Evolutionary conservation across 1,140 invertebrate species (phyloP), one percentile per base, ranked within the genome.

Genomic region (Drosophila pachea): DNA sequence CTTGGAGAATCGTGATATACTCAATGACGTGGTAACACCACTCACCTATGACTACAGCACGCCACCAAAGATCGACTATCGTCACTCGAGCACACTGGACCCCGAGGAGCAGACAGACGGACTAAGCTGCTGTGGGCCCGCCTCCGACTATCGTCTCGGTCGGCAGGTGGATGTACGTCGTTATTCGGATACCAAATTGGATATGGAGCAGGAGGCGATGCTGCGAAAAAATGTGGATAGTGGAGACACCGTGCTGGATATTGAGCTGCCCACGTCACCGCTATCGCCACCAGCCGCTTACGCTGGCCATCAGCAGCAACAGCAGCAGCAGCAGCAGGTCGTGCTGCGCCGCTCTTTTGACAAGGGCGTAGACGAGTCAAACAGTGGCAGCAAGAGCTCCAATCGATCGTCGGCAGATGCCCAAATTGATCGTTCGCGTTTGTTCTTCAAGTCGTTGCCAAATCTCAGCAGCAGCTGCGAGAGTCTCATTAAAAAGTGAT

Each of bases 401-500:
- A 65, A 43, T 49, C 33, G 49, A 22, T 6, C 31, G 11, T 35
- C 70, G 38, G 40, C 60, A n/a, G 71, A 86, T 50, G 61, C 56
- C 12, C 83, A 83, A 55, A 82, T 82, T 48, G 82, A 87, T 71
- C 65, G 84, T 7, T 75, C 76, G 68, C 81, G 87, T 35, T 60
- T 87, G 43, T 91, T 87, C 70, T 91, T 91, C 74, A 91, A 91
- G 78, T 93, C 92, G 74, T 90, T 93, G 89, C 93, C 92, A 89
- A 93, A 93, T 90, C 90, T 93, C 87, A 92, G 91, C 89, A 91
- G 92, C 73, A 92, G 91, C 86, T 91, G 92, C 88, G 92, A 93
- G 87, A 91, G 90, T 76, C 90, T 93, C 68, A 92, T 92, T 56
- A 94, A 87, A 59, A 88, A 61, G 43, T 92, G 76, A 68, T 89